Percentiles rank a stretch among this genome's conserved stretches.
Evolutionary conservation across 2,113 vertebrate species (phyloP).

Genomic region (Ammodytes marinus): DNA sequence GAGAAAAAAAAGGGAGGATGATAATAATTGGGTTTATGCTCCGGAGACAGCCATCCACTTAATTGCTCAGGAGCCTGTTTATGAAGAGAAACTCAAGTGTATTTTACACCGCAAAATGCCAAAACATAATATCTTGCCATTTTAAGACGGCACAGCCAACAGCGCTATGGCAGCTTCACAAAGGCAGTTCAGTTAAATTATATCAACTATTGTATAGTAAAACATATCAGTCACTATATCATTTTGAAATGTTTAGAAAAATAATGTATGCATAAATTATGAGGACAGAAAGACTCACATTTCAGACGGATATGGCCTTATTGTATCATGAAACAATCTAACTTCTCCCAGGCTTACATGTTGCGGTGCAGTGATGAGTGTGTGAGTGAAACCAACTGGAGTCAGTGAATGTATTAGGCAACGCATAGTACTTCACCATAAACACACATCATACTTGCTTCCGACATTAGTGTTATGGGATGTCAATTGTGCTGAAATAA

Average conservation of each 20-base stretch:
- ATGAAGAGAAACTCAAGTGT: conserved; percentile 30
- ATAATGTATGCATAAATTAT: too few relatives aligned
- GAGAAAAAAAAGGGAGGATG: conserved; percentile 33
- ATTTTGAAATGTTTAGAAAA: neutral
- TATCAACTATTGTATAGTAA: too few relatives aligned
- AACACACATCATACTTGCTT: too few relatives aligned
- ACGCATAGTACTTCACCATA: too few relatives aligned
- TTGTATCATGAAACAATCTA: neutral
- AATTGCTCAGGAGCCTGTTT: conserved; percentile 65
- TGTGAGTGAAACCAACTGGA: too few relatives aligned
- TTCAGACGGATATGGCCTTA: neutral
- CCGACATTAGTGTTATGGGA: neutral
- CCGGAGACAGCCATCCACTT: conserved; percentile 64
- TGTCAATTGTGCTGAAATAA: neutral
- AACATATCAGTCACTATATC: neutral
- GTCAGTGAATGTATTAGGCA: too few relatives aligned
- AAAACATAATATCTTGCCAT: neutral
- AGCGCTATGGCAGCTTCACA: neutral
- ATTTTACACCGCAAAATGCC: conserved; percentile 3
- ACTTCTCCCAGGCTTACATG: neutral
- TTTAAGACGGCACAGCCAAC: neutral
- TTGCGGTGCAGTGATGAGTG: neutral
- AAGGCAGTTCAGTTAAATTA: too few relatives aligned
- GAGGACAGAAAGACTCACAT: neutral
- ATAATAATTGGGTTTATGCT: conserved; percentile 63